Percentiles rank a stretch among this genome's conserved stretches.
Evolutionary conservation across 2,797 vertebrate genomes (phyloP).

Genomic region (Alfaro cultratus): DNA sequence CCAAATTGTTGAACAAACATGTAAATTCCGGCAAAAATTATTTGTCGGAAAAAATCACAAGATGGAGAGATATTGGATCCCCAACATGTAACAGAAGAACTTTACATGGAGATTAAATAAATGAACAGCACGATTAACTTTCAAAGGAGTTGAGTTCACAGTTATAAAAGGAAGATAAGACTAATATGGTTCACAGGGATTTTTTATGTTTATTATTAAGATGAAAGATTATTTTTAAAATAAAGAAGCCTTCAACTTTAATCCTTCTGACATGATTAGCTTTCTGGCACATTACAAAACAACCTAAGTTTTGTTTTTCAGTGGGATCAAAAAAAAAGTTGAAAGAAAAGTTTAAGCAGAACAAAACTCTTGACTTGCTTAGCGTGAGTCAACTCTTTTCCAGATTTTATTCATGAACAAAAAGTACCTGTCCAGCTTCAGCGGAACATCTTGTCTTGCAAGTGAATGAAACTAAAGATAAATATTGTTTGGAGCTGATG

Average conservation of each 20-base stretch:
- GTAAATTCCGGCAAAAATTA: neutral
- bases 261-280: constrained; percentile 54
- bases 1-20: constrained; percentile 12
- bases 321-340: constrained; percentile 30
- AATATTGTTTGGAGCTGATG: neutral
- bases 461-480: neutral
- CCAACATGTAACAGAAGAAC: constrained; percentile 24
- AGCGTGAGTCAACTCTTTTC: neutral
- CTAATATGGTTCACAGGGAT: constrained; percentile 28
- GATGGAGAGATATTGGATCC: constrained; percentile 6
- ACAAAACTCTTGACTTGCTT: neutral
- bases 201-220: constrained; percentile 44
- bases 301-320: constrained; percentile 22
- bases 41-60: neutral
- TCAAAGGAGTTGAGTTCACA: constrained; percentile 46
- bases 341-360: constrained; percentile 45
- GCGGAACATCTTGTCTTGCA: neutral
- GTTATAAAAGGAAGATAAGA: constrained; percentile 27
- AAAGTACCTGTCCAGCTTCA: neutral
- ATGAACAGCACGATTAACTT: constrained; percentile 43
- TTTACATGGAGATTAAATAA: constrained; percentile 36
- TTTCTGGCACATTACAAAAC: constrained; percentile 43
- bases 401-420: neutral
- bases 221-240: constrained; percentile 54
- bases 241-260: constrained; percentile 46